Evolutionary conservation across 2,888 invertebrate species (phyloP).

Genomic region (Tenthredo livida): DNA sequence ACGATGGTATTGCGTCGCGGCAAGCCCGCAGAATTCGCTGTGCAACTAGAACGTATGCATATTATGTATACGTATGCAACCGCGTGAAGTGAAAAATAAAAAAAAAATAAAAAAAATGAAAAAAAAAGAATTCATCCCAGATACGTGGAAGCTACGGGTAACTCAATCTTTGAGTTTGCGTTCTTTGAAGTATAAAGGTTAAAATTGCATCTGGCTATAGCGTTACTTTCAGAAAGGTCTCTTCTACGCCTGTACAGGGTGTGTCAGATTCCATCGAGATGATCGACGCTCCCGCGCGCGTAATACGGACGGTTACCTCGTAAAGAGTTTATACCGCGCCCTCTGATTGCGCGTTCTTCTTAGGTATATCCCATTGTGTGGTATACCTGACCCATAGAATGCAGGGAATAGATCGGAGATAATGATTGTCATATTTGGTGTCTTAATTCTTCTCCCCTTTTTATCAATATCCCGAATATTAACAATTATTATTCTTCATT

Average conservation of each 20-base stretch:
- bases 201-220: constrained; percentile 41
- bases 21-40: background rate
- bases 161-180: constrained; percentile 29
- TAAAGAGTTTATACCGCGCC: constrained; percentile 9
- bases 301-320: constrained; percentile 10
- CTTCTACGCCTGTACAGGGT: background rate
- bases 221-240: constrained; percentile 8
- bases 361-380: background rate
- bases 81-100: background rate
- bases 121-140: constrained; percentile 33
- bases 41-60: background rate
- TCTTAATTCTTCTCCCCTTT: constrained; percentile 2
- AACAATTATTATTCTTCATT: constrained; percentile 13
- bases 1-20: background rate
- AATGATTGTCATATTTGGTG: background rate
- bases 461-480: constrained; percentile 18
- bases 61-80: background rate
- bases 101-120: constrained; percentile 16
- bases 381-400: background rate
- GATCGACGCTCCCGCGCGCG: constrained; percentile 21
- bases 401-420: no score
- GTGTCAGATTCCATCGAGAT: constrained; percentile 41
- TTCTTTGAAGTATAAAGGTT: constrained; percentile 45
- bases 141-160: constrained; percentile 34
- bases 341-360: background rate